Evolutionary conservation across 53 echinoderm and acorn worm species (phyloP).

Genomic region (Actinopyga echinites): DNA sequence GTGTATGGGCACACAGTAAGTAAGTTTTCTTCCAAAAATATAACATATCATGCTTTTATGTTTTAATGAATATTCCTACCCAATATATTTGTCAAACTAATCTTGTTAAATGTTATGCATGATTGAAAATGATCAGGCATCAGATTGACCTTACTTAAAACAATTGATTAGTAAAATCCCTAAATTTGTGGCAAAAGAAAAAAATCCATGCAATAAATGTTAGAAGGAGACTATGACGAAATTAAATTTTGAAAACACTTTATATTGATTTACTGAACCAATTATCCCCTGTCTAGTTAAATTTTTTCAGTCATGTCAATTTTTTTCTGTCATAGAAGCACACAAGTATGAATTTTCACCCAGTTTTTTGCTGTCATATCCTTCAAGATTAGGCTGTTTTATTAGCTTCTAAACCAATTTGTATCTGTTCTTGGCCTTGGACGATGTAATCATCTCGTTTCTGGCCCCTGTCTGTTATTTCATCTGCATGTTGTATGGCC

Average conservation of each 20-base stretch:
- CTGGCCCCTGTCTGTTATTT: conserved; percentile 29
- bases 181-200: too few species aligned
- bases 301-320: conserved; percentile 1
- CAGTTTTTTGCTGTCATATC: conserved; percentile 24
- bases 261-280: not conserved
- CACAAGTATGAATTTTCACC: conserved; percentile 34
- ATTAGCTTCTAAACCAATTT: conserved; percentile 32
- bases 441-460: conserved; percentile 16
- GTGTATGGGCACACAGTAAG: too few species aligned
- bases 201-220: too few species aligned
- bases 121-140: too few species aligned
- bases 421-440: conserved; percentile 31
- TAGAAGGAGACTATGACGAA: too few species aligned
- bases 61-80: not conserved
- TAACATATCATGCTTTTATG: not conserved
- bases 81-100: not conserved
- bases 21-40: not conserved
- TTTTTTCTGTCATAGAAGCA: conserved; percentile 24
- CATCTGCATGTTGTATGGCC: conserved; percentile 37
- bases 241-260: too few species aligned
- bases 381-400: not conserved
- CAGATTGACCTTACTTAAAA: too few species aligned
- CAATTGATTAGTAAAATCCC: too few species aligned
- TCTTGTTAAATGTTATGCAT: too few species aligned
- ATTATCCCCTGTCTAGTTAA: conserved; percentile 3